Percentiles rank a stretch among this genome's conserved stretches.
Conservation (phyloP, 2,888 invertebrate species). For the Encarsia formosa region DNA sequence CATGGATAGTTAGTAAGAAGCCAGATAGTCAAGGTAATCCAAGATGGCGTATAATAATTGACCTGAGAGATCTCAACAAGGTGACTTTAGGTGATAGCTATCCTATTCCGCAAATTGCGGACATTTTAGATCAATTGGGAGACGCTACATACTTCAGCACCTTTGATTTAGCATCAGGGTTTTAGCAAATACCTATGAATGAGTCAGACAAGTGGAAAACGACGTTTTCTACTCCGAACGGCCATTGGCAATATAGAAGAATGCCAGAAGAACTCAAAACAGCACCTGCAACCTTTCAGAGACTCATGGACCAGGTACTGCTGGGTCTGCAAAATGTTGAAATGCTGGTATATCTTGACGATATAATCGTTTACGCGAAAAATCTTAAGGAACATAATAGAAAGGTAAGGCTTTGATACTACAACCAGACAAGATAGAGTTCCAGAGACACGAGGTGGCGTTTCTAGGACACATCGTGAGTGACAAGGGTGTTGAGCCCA, state of each 20-base stretch:
- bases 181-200: conserved; percentile 39
- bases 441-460: too few species aligned
- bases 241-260: conserved; percentile 27
- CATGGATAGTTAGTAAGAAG: conserved; percentile 41
- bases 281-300: background rate
- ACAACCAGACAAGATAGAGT: too few species aligned
- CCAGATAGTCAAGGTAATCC: background rate
- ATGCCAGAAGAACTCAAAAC: background rate
- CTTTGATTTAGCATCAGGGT: conserved; percentile 36
- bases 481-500: too few species aligned
- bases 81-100: conserved; percentile 35
- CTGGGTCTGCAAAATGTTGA: background rate
- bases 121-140: conserved; percentile 35
- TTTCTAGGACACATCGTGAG: too few species aligned
- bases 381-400: too few species aligned
- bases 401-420: too few species aligned
- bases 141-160: conserved; percentile 33
- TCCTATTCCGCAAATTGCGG: conserved; percentile 38
- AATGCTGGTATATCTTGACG: background rate
- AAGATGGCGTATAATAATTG: conserved; percentile 30
- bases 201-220: conserved; percentile 37
- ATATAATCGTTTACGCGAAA: too few species aligned
- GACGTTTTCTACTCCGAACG: conserved; percentile 37
- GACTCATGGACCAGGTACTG: background rate
- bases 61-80: conserved; percentile 36